These are phyloP conservation scores for Ypsolopha scabrella DNA, from an alignment of 2,888 invertebrate genomes.

Conservation along the genomic window DNA sequence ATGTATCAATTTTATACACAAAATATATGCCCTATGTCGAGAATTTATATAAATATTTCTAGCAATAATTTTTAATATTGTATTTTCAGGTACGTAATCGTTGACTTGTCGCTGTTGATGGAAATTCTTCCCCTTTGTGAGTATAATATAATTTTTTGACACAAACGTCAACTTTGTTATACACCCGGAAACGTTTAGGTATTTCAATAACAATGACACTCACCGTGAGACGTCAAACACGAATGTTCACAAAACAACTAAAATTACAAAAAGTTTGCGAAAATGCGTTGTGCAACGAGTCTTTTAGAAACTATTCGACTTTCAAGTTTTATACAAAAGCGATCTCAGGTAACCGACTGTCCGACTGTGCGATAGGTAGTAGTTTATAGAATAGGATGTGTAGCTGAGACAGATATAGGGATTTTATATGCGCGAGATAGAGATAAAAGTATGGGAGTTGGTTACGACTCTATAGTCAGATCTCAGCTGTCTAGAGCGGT, in stretches of 20 bases:
- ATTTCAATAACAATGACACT: conserved; percentile 12
- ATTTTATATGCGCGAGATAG: conserved; percentile 28
- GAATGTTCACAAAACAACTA: conserved; percentile 20
- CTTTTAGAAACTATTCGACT: conserved; percentile 46
- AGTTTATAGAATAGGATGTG: conserved; percentile 57
- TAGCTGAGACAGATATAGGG: conserved; percentile 42
- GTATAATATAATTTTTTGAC: neutral
- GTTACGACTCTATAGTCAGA: conserved; percentile 56
- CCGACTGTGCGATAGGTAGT: conserved; percentile 52
- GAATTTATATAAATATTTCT: neutral
- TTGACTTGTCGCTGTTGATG: no score
- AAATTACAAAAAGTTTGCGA: conserved; percentile 21
- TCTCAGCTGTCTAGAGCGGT: conserved; percentile 69
- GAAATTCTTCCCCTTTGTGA: no score
- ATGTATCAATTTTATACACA: no score
- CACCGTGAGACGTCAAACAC: conserved; percentile 19
- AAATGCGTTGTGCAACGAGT: conserved; percentile 44
- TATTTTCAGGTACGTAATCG: conserved; percentile 4
- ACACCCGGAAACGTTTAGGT: conserved; percentile 2
- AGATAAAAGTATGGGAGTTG: conserved; percentile 48
- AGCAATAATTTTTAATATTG: neutral
- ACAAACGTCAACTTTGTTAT: neutral
- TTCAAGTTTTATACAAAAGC: conserved; percentile 68
- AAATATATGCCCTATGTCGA: neutral
- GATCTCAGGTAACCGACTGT: conserved; percentile 54